Percentiles rank a stretch among this genome's conserved stretches.
These are phyloP conservation scores for Dallia pectoralis DNA, from an alignment of 2,797 vertebrate species.

Conservation along the genomic window DNA sequence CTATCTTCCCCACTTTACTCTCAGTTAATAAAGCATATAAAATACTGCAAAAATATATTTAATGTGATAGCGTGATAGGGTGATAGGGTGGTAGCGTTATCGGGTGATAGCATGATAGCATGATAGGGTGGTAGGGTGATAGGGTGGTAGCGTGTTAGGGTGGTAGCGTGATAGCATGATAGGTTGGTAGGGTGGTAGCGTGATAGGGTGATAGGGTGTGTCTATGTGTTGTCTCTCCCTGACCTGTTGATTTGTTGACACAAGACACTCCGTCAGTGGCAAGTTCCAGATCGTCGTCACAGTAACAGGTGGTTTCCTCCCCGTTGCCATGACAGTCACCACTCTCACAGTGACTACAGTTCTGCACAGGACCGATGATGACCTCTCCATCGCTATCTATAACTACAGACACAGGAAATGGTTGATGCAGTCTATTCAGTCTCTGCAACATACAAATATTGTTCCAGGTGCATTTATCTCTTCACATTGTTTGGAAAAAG, in stretches of 20 bases:
- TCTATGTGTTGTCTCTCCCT: background rate
- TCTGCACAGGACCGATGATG: conserved; percentile 87
- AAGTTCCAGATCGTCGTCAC: conserved; percentile 82
- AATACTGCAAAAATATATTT: no score
- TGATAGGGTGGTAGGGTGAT: no score
- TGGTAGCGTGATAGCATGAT: background rate
- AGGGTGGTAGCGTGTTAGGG: no score
- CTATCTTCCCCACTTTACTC: no score
- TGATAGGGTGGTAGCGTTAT: no score
- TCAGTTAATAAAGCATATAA: no score
- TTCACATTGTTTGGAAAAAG: no score
- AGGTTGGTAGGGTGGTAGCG: background rate
- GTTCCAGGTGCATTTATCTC: no score
- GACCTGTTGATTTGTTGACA: conserved; percentile 72
- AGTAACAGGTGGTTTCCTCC: conserved; percentile 84
- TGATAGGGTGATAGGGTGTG: background rate
- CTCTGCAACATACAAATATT: background rate
- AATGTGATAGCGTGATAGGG: no score
- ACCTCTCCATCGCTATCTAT: conserved; percentile 95
- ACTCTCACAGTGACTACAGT: conserved; percentile 95
- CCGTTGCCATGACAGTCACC: conserved; percentile 83
- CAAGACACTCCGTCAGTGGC: conserved; percentile 85
- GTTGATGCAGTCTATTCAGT: background rate
- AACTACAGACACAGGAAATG: conserved; percentile 62
- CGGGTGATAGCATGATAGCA: no score